Evolutionary conservation across 2,797 vertebrate genomes (phyloP).

Genomic region (Huso huso): DNA sequence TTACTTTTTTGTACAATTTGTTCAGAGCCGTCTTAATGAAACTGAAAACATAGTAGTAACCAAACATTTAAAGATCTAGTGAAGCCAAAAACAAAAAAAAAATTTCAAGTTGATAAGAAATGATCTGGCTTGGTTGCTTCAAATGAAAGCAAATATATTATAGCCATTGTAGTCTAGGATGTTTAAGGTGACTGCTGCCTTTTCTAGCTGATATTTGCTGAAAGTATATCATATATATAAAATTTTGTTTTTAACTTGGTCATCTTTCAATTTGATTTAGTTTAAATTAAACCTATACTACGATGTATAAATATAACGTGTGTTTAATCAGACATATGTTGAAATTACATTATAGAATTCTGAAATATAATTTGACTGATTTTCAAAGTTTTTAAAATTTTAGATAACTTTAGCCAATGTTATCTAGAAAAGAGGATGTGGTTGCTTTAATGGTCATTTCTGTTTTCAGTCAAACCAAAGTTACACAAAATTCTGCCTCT

Average conservation of each 20-base stretch:
- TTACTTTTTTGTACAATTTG: constrained; percentile 72
- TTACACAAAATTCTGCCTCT: constrained; percentile 99
- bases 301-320: not conserved
- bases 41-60: constrained; percentile 82
- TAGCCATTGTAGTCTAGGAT: constrained; percentile 94
- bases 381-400: constrained; percentile 14
- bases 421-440: constrained; percentile 60
- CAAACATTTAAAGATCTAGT: constrained; percentile 99
- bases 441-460: constrained; percentile 75
- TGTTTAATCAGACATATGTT: not conserved
- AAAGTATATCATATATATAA: constrained; percentile 33
- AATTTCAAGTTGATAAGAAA: constrained; percentile 96
- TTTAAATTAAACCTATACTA: constrained; percentile 33
- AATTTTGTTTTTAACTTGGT: constrained; percentile 13
- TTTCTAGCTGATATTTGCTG: constrained; percentile 63
- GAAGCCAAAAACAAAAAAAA: constrained; percentile 96
- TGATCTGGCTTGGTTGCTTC: constrained; percentile 90
- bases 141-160: constrained; percentile 91
- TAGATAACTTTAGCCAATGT: constrained; percentile 43
- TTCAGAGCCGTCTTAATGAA: constrained; percentile 80
- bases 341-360: no score
- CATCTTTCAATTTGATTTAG: not conserved
- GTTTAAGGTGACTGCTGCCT: constrained; percentile 53
- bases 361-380: constrained; percentile 11
- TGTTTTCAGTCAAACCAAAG: constrained; percentile 99